phyloP scores from a whole-genome alignment of 2,888 invertebrate species.

The Leptopilina drosophilae region DNA sequence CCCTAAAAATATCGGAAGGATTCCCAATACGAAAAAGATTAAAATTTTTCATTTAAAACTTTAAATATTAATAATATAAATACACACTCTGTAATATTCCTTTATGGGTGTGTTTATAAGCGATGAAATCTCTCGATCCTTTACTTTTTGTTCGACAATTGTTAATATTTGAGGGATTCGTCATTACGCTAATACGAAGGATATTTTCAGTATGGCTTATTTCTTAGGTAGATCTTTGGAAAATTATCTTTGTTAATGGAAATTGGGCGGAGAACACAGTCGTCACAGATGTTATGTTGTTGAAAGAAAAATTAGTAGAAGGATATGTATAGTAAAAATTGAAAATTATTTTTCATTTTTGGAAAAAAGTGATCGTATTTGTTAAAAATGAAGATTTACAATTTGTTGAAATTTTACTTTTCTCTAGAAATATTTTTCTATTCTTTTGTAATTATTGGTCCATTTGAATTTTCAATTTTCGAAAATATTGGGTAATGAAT shows the following conservation, averaged over 20 bases:
- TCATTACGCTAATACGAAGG: slow-evolving; percentile 14
- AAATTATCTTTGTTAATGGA: slow-evolving; percentile 12
- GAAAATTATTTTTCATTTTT: no score
- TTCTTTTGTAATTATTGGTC: no score
- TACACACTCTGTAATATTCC: background rate
- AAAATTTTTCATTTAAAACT: slow-evolving; percentile 3
- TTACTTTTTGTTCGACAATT: background rate
- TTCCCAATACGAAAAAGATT: background rate
- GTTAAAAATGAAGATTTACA: no score
- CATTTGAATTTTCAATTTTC: no score
- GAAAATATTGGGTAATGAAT: no score
- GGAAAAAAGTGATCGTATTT: no score
- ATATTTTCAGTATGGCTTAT: background rate
- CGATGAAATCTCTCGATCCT: slow-evolving; percentile 1
- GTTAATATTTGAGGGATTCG: slow-evolving; percentile 5
- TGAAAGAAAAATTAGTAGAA: no score
- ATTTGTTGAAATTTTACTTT: no score
- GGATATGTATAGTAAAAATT: no score
- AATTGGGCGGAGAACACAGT: background rate
- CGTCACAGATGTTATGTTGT: no score
- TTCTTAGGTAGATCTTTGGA: background rate
- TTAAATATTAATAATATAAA: background rate
- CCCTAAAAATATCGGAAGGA: background rate
- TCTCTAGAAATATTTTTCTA: no score
- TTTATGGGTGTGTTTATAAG: background rate